A percentile compares a stretch with the other conserved stretches of the same genome.
Conservation (phyloP, 2,888 invertebrate species). For the Congeria kusceri region DNA sequence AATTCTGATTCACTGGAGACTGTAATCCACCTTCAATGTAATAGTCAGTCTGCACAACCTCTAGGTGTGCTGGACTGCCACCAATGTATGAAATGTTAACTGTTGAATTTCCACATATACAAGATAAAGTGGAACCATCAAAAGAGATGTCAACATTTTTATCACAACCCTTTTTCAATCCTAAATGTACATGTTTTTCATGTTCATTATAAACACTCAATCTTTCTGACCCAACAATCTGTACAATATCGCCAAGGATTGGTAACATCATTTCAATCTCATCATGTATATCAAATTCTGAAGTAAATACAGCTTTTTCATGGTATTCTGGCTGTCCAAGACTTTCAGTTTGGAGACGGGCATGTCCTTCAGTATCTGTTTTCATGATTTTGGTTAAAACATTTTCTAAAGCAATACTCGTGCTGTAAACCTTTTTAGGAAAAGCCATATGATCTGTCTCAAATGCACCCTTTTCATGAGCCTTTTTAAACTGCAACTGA, state of each 20-base stretch:
- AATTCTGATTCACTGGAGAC: conserved; percentile 34
- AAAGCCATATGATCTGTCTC: too few relatives aligned
- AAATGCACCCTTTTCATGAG: too few relatives aligned
- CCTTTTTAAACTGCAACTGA: too few relatives aligned
- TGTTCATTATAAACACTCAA: conserved; percentile 17
- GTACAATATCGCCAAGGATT: conserved; percentile 38
- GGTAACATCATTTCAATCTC: background rate
- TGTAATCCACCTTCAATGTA: conserved; percentile 9
- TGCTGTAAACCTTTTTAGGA: too few relatives aligned
- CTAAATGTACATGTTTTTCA: conserved; percentile 46
- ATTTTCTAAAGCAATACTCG: background rate
- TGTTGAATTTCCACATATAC: conserved; percentile 23
- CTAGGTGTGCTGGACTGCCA: conserved; percentile 37
- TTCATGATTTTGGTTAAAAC: background rate
- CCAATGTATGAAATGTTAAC: conserved; percentile 44
- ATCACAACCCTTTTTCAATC: conserved; percentile 32
- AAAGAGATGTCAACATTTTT: conserved; percentile 33
- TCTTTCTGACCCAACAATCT: conserved; percentile 34
- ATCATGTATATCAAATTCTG: background rate
- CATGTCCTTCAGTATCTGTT: background rate
- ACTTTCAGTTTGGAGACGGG: too few relatives aligned
- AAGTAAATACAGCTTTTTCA: background rate
- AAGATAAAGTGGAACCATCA: conserved; percentile 34
- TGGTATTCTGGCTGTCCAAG: too few relatives aligned
- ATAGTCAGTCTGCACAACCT: conserved; percentile 28